These are phyloP conservation scores for Tarsius wallacei DNA, from an alignment of 2,797 vertebrate genomes.

Conservation along the genomic window DNA sequence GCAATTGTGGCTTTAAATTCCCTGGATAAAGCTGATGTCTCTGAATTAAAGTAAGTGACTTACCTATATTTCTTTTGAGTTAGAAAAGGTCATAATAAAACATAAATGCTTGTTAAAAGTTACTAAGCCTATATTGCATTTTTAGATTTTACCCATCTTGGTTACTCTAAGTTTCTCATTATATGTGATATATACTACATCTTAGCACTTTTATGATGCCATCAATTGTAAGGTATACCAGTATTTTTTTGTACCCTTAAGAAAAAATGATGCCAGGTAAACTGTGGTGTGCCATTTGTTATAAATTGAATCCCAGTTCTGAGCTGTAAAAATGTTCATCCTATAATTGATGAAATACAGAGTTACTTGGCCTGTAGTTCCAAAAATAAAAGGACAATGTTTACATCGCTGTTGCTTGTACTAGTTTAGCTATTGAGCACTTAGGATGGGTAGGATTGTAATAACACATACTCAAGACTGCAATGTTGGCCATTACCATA, in stretches of 20 bases:
- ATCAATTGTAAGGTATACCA: background rate
- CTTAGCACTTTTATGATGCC: background rate
- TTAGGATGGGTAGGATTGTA: background rate
- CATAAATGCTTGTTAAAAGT: background rate
- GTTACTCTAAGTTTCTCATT: background rate
- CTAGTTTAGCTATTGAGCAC: background rate
- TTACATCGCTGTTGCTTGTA: fast-evolving
- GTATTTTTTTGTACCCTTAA: background rate
- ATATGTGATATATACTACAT: no score
- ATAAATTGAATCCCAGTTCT: background rate
- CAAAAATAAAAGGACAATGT: background rate
- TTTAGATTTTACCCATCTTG: background rate
- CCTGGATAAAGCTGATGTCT: slow-evolving; percentile 89
- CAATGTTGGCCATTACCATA: background rate
- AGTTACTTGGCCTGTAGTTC: background rate
- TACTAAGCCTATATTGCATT: background rate
- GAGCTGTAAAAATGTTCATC: background rate
- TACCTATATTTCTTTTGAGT: background rate
- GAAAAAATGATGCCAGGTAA: background rate
- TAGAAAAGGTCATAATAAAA: background rate
- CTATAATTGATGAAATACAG: background rate
- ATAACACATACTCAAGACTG: background rate
- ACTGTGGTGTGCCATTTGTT: background rate
- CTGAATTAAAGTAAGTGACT: slow-evolving; percentile 88
- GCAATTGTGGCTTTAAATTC: slow-evolving; percentile 86